phyloP scores from a whole-genome alignment of 2,888 invertebrate species.

The Tridacna crocea region DNA sequence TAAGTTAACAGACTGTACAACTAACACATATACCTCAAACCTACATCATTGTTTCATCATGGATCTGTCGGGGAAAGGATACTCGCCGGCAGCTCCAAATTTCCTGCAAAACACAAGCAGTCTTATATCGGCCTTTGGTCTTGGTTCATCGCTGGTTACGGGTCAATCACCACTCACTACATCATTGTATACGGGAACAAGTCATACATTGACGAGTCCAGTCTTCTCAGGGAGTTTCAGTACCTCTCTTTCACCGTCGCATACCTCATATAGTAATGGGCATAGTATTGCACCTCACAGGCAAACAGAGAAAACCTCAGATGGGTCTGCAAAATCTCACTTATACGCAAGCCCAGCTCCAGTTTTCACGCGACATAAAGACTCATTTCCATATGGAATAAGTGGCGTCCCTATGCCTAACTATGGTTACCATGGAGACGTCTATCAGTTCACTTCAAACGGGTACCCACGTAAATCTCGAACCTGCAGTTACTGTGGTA shows the following conservation, averaged over 20 bases:
- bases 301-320: conserved; percentile 36
- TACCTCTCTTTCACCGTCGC: conserved; percentile 53
- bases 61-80: conserved; percentile 59
- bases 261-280: conserved; percentile 60
- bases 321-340: conserved; percentile 53
- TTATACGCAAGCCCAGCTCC: conserved; percentile 58
- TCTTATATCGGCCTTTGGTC: conserved; percentile 57
- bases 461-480: conserved; percentile 79
- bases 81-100: conserved; percentile 51
- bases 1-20: conserved; percentile 41
- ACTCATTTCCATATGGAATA: conserved; percentile 78
- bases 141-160: conserved; percentile 47
- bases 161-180: conserved; percentile 54
- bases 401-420: conserved; percentile 79
- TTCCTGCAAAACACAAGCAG: conserved; percentile 59
- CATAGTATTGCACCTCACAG: conserved; percentile 52
- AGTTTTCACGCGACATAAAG: conserved; percentile 61
- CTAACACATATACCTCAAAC: conserved; percentile 34
- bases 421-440: conserved; percentile 76
- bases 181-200: conserved; percentile 53
- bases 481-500: conserved; percentile 79
- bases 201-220: conserved; percentile 52
- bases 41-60: conserved; percentile 36
- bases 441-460: conserved; percentile 78
- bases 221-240: conserved; percentile 61